Evolutionary conservation across 2,888 invertebrate species (phyloP).

Genomic region (Neria commutata): DNA sequence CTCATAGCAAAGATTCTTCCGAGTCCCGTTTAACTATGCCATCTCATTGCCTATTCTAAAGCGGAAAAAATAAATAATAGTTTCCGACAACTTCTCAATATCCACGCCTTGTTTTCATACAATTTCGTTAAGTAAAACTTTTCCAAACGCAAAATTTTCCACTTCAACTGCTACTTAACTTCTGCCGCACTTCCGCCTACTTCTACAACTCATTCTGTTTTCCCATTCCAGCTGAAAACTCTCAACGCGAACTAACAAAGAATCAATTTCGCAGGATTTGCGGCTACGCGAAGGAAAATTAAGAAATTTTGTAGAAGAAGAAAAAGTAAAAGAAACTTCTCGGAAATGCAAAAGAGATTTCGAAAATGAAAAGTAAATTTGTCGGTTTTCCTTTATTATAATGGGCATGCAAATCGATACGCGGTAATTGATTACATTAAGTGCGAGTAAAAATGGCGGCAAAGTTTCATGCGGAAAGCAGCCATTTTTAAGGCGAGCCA

Average conservation of each 20-base stretch:
- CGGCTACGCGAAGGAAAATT: too few species aligned
- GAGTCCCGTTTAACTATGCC: background rate
- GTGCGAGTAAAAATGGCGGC: too few species aligned
- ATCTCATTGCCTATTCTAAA: too few species aligned
- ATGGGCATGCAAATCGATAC: background rate
- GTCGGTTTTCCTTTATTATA: background rate
- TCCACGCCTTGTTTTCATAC: background rate
- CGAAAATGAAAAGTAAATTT: background rate
- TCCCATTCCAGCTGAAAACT: background rate
- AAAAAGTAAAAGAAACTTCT: too few species aligned
- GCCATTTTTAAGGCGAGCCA: too few species aligned
- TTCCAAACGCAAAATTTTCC: background rate
- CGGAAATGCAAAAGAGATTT: background rate
- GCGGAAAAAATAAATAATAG: too few species aligned
- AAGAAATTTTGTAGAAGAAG: too few species aligned
- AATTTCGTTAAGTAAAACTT: constrained; percentile 1
- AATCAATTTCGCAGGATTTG: background rate
- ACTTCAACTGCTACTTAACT: constrained; percentile 1
- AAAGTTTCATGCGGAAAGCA: too few species aligned
- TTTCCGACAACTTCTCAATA: too few species aligned
- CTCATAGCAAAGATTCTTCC: background rate
- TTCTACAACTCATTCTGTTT: background rate
- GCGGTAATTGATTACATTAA: background rate
- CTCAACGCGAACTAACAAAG: too few species aligned
- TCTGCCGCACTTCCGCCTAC: background rate